These are phyloP conservation scores for Protodeltote pygarga DNA, from an alignment of 2,888 invertebrate genomes.

Conservation along the genomic window DNA sequence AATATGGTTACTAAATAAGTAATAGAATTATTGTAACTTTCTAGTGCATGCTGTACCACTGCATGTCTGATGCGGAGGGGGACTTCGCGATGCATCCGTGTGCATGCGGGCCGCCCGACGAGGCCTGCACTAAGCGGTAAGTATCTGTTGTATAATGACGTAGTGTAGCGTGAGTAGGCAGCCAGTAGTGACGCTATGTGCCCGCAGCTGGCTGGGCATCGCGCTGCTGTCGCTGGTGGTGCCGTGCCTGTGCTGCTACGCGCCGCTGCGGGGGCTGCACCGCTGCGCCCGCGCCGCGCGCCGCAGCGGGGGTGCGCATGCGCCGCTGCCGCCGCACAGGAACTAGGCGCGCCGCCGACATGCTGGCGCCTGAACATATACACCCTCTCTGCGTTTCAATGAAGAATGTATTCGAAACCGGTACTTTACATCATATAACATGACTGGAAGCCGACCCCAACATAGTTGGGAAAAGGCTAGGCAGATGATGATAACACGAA, in stretches of 20 bases:
- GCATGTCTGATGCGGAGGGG: slow-evolving; percentile 96
- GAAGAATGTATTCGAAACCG: no score
- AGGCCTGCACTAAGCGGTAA: slow-evolving; percentile 91
- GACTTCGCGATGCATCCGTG: slow-evolving; percentile 95
- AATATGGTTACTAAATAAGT: no score
- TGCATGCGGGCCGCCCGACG: slow-evolving; percentile 90
- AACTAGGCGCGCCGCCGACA: background rate
- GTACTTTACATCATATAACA: no score
- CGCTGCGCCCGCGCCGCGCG: slow-evolving; percentile 93
- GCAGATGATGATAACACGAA: no score
- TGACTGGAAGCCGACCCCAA: no score
- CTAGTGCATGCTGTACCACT: slow-evolving; percentile 96
- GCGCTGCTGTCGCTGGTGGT: slow-evolving; percentile 94
- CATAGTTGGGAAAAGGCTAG: no score
- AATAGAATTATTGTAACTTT: slow-evolving; percentile 17
- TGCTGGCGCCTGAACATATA: background rate
- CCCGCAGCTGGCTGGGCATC: slow-evolving; percentile 92
- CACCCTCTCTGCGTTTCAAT: no score
- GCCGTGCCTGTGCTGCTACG: slow-evolving; percentile 98
- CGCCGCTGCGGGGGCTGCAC: slow-evolving; percentile 94
- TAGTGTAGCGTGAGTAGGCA: no score
- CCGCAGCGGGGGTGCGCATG: slow-evolving; percentile 94
- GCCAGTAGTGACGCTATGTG: no score
- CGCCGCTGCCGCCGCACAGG: slow-evolving; percentile 59
- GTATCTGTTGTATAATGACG: background rate